Percentiles rank a stretch among this genome's conserved stretches.
Conservation (phyloP, 2,888 invertebrate species). For the Stramonita haemastoma region DNA sequence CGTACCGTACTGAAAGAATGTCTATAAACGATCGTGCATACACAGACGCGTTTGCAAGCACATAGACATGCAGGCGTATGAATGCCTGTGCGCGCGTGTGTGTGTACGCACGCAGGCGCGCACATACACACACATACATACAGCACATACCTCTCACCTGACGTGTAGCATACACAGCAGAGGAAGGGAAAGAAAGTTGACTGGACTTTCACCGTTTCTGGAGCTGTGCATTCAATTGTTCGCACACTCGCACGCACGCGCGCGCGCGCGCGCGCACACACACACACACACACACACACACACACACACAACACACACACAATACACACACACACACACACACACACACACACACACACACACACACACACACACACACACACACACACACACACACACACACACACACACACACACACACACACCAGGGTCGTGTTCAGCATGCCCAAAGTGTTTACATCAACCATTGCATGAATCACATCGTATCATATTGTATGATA, state of each 20-base stretch:
- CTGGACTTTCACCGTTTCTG: not conserved
- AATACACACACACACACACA: constrained; percentile 17
- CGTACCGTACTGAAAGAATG: too few relatives aligned
- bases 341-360: constrained; percentile 23
- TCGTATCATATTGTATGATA: too few relatives aligned
- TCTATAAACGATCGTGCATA: too few relatives aligned
- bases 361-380: not conserved
- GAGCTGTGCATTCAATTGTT: not conserved
- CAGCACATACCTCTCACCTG: not conserved
- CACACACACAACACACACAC: not conserved
- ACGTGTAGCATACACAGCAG: not conserved
- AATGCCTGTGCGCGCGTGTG: not conserved
- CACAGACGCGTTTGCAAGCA: too few relatives aligned
- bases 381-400: constrained; percentile 12
- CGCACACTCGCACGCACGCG: not conserved
- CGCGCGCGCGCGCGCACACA: not conserved
- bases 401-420: not conserved
- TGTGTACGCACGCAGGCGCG: not conserved
- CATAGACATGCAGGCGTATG: too few relatives aligned
- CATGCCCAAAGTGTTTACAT: too few relatives aligned
- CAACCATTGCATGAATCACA: too few relatives aligned
- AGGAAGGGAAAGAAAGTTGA: not conserved
- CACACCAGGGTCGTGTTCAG: not conserved
- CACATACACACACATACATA: constrained; percentile 14
- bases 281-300: constrained; percentile 10